These are phyloP conservation scores for Anomalospiza imberbis DNA, from an alignment of 2,797 vertebrate genomes.

Conservation along the genomic window DNA sequence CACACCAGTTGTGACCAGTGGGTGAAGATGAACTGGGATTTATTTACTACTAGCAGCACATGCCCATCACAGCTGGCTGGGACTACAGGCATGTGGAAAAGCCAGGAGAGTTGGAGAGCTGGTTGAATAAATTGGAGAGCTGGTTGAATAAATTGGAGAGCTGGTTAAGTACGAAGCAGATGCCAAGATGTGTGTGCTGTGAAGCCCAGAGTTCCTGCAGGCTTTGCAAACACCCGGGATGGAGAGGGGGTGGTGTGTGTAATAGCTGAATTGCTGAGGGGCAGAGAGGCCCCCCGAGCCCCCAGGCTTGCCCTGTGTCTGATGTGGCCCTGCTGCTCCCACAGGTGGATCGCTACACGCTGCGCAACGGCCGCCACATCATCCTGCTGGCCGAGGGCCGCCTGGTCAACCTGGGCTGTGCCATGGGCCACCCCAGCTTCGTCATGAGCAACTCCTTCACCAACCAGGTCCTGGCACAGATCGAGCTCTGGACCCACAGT, in stretches of 20 bases:
- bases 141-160: background rate
- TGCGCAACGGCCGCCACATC: slow-evolving; percentile 88
- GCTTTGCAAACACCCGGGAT: background rate
- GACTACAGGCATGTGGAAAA: background rate
- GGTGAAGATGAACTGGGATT: background rate
- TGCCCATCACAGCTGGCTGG: background rate
- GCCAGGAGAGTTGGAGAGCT: background rate
- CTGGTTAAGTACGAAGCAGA: background rate
- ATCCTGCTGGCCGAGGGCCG: slow-evolving; percentile 93
- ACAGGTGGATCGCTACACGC: slow-evolving; percentile 89
- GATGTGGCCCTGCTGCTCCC: background rate
- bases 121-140: too few species aligned
- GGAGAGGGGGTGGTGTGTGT: background rate
- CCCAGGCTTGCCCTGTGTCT: background rate
- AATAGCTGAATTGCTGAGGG: background rate
- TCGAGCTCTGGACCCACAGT: slow-evolving; percentile 93
- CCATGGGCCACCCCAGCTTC: slow-evolving; percentile 97
- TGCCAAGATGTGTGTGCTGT: background rate
- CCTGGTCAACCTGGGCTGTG: slow-evolving; percentile 95
- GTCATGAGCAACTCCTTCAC: slow-evolving; percentile 99
- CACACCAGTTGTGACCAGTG: background rate
- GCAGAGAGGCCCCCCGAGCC: background rate
- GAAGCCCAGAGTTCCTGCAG: background rate
- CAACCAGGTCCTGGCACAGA: slow-evolving; percentile 97
- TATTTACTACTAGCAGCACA: background rate